phyloP scores from a whole-genome alignment of 2,797 vertebrate species.

The Falco cherrug region DNA sequence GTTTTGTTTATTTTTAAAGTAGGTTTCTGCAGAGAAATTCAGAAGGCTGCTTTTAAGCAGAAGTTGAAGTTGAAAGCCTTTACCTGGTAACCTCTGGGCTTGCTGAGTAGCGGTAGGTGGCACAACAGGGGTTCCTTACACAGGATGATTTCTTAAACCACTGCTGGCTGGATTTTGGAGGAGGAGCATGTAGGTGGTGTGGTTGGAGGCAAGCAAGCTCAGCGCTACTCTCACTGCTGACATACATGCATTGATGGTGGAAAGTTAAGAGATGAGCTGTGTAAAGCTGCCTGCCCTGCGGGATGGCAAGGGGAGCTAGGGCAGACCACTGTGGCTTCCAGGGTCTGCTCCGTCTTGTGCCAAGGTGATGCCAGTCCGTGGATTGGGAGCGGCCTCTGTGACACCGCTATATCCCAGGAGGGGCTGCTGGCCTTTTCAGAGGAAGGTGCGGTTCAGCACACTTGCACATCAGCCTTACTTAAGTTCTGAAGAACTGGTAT shows the following conservation, averaged over 20 bases:
- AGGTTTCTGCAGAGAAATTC: neutral
- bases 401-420: too few relatives aligned
- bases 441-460: neutral
- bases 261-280: neutral
- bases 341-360: neutral
- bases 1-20: neutral
- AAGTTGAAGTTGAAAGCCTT: neutral
- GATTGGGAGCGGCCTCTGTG: neutral
- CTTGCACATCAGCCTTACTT: neutral
- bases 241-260: fast-evolving
- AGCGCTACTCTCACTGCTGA: fast-evolving
- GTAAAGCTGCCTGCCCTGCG: neutral
- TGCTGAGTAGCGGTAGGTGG: neutral
- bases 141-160: neutral
- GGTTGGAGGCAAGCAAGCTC: neutral
- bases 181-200: neutral
- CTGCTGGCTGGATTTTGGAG: neutral
- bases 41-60: neutral
- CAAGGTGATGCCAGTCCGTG: neutral
- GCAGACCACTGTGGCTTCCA: neutral
- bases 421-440: neutral
- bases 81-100: neutral
- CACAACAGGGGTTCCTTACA: neutral
- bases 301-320: neutral
- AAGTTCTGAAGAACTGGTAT: neutral